Percentiles rank a stretch among this genome's conserved stretches.
Evolutionary conservation across 35 echinoderm and acorn worm genomes (phyloP).

Genomic region (Patiria miniata): DNA sequence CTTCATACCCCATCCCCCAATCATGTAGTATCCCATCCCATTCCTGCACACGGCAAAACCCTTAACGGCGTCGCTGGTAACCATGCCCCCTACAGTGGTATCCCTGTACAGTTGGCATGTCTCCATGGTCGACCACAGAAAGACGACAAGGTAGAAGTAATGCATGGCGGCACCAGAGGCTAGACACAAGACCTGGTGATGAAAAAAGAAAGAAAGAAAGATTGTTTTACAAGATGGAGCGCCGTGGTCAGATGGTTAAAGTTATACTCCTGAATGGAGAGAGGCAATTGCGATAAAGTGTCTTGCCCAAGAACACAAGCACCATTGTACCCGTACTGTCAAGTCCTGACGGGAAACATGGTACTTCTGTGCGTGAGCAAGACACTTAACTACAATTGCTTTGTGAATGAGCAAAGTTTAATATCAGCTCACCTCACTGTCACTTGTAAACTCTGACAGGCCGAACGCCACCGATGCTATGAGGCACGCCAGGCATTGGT

Average conservation of each 20-base stretch:
- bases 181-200: not conserved
- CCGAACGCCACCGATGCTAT: not conserved
- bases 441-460: slow-evolving; percentile 10
- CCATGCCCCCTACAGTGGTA: not conserved
- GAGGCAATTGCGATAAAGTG: too few relatives aligned
- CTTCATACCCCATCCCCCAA: slow-evolving; percentile 25
- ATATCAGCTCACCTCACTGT: not conserved
- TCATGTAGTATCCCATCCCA: slow-evolving; percentile 15
- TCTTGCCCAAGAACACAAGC: too few relatives aligned
- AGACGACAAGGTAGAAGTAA: slow-evolving; percentile 19
- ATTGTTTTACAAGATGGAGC: not conserved
- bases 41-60: slow-evolving; percentile 22
- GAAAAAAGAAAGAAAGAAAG: not conserved
- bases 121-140: slow-evolving; percentile 16
- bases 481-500: slow-evolving; percentile 32
- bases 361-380: too few relatives aligned
- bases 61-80: slow-evolving; percentile 12
- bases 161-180: slow-evolving; percentile 13
- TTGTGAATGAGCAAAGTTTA: too few relatives aligned
- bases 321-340: too few relatives aligned
- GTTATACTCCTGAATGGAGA: too few relatives aligned
- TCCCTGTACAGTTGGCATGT: not conserved
- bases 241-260: too few relatives aligned
- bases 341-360: too few relatives aligned
- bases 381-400: too few relatives aligned